These are phyloP conservation scores for Druon quercuslanigerum DNA, from an alignment of 1,140 invertebrate species.

Conservation along the genomic window DNA sequence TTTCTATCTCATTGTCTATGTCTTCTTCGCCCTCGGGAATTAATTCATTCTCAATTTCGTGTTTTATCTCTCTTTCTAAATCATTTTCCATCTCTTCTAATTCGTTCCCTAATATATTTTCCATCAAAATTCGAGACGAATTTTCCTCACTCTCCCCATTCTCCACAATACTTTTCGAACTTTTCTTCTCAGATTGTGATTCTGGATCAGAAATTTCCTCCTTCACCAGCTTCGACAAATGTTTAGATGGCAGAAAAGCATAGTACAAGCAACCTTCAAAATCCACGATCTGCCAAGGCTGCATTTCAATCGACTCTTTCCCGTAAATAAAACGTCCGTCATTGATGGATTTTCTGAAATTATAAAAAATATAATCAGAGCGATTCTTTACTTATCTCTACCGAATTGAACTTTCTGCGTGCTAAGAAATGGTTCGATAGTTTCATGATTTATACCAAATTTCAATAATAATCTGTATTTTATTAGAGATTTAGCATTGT, in stretches of 20 bases:
- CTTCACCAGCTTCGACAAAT: conserved; percentile 4
- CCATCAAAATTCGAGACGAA: neutral
- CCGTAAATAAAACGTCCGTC: conserved; percentile 61
- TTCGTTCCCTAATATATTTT: neutral
- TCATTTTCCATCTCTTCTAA: neutral
- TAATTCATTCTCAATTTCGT: neutral
- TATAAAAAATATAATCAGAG: conserved; percentile 41
- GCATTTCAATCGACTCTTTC: conserved; percentile 62
- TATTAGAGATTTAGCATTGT: too few species aligned
- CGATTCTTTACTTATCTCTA: neutral
- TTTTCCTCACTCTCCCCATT: neutral
- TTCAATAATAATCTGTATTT: too few species aligned
- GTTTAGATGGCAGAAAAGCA: conserved; percentile 59
- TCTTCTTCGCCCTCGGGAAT: neutral
- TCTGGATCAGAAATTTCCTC: neutral
- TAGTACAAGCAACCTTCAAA: conserved; percentile 63
- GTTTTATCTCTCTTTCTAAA: neutral
- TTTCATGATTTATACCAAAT: too few species aligned
- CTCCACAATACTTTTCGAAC: neutral
- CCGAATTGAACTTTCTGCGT: conserved; percentile 12
- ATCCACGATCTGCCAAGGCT: conserved; percentile 65
- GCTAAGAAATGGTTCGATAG: conserved; percentile 5
- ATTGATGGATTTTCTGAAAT: conserved; percentile 42
- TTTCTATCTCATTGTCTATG: neutral
- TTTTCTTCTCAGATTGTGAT: neutral